Evolutionary conservation across 2,888 invertebrate genomes (phyloP), one percentile per base, ranked within the genome.

Genomic region (Nezara viridula): DNA sequence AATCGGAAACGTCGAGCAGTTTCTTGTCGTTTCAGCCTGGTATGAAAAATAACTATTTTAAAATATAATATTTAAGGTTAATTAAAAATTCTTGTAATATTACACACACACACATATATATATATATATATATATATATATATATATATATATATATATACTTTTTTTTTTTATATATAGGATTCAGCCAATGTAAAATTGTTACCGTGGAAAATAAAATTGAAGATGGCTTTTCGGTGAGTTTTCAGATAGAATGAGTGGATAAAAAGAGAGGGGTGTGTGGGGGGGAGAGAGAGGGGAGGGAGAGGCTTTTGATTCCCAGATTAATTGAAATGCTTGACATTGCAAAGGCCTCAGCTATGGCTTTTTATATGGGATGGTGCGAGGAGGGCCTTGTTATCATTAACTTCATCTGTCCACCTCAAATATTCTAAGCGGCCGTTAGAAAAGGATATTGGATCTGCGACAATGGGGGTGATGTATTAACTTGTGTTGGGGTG

Each of bases 391-490:
- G 37, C 86, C 86, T 86, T 86, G 86, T 86, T 86, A 86, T 86
- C 86, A 86, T 86, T 86, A 86, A 86, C 86, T 86, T 86, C 86
- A 86, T 86, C 86, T 86, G 86, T 86, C 86, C 86, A 86, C 86
- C 86, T 86, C 86, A 86, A 86, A 86, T 86, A 86, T 86, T 86
- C 86, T 32, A 55, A 52, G 86, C 50, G 86, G 6, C 86, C 86
- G 86, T 86, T 86, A 86, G 86, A 86, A 86, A 86, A 86, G 86
- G 86, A 86, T 86, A 86, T 86, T 86, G 86, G 86, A 86, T 86
- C 86, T 86, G 86, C 86, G 86, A 86, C 86, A 86, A 86, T 86
- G 40, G 86, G 55, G 40, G 86, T 86, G 86, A 86, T 86, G 86
- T 86, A 86, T 86, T 86, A 86, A 86, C 86, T 86, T 86, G 86